Conservation (phyloP, 1,140 invertebrate genomes). For the Drosophila saltans region DNA sequence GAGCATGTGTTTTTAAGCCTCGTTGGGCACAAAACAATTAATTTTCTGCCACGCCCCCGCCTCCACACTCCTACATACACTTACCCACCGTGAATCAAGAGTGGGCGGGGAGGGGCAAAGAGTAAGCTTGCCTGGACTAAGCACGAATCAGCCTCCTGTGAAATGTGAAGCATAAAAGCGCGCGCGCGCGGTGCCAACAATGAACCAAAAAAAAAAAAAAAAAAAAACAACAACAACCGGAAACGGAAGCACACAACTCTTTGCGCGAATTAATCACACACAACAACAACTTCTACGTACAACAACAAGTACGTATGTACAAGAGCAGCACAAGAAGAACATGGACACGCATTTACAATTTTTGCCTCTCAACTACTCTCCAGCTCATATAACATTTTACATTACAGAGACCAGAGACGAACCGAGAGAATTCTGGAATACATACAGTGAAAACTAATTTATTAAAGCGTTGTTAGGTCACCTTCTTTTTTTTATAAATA, state of each 20-base stretch:
- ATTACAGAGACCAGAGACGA: conserved; percentile 2
- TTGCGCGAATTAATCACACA: conserved; percentile 79
- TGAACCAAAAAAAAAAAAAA: conserved; percentile 1
- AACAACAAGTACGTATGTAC: conserved; percentile 34
- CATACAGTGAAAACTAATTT: not conserved
- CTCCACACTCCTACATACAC: conserved; percentile 24
- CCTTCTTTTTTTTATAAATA: too few species aligned
- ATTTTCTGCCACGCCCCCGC: conserved; percentile 68
- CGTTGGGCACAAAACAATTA: conserved; percentile 80
- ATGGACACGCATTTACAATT: conserved; percentile 56
- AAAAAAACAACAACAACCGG: conserved; percentile 62
- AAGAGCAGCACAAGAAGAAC: conserved; percentile 44
- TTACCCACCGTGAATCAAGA: not conserved
- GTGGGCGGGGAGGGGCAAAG: not conserved
- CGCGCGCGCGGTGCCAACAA: conserved; percentile 25
- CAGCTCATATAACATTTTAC: conserved; percentile 47
- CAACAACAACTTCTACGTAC: conserved; percentile 48
- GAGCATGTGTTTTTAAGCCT: conserved; percentile 80
- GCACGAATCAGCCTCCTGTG: conserved; percentile 72
- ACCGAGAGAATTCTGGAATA: not conserved
- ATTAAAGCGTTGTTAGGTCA: too few species aligned
- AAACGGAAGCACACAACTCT: conserved; percentile 79
- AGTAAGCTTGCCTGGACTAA: conserved; percentile 20
- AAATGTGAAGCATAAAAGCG: conserved; percentile 77
- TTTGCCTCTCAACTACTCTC: conserved; percentile 17